Conservation (phyloP, 1,140 invertebrate species). For the Matsumurasca onukii region DNA sequence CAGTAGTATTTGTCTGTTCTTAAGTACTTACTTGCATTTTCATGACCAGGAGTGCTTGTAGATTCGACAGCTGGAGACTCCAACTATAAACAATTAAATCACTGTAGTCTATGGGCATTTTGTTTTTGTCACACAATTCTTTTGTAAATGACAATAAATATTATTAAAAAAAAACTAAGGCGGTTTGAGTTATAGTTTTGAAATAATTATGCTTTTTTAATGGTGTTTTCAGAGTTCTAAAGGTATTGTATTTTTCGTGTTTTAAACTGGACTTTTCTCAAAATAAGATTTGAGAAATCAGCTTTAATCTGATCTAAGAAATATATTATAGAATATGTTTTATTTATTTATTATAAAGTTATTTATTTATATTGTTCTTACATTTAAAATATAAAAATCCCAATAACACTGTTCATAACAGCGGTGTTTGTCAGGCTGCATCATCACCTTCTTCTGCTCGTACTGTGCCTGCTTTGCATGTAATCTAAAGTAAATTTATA, state of each 20-base stretch:
- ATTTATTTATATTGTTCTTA: too few relatives aligned
- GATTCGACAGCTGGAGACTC: constrained; percentile 10
- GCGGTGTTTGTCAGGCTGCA: too few relatives aligned
- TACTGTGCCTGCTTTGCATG: too few relatives aligned
- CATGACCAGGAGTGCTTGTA: not conserved
- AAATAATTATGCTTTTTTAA: not conserved
- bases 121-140: not conserved
- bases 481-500: too few relatives aligned
- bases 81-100: constrained; percentile 7
- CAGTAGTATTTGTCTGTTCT: not conserved
- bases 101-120: not conserved
- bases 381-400: too few relatives aligned
- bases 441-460: too few relatives aligned
- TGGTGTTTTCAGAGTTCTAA: not conserved
- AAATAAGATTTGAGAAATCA: too few relatives aligned
- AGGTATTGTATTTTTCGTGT: not conserved
- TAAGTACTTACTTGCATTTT: constrained; percentile 10
- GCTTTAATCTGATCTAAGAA: too few relatives aligned
- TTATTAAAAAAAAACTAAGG: not conserved
- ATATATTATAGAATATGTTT: too few relatives aligned
- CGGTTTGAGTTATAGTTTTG: not conserved
- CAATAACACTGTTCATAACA: too few relatives aligned
- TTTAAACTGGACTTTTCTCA: too few relatives aligned
- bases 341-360: too few relatives aligned
- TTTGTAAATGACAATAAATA: not conserved